Evolutionary conservation across 2,888 invertebrate genomes (phyloP).

Genomic region (Blastobasis adustella): DNA sequence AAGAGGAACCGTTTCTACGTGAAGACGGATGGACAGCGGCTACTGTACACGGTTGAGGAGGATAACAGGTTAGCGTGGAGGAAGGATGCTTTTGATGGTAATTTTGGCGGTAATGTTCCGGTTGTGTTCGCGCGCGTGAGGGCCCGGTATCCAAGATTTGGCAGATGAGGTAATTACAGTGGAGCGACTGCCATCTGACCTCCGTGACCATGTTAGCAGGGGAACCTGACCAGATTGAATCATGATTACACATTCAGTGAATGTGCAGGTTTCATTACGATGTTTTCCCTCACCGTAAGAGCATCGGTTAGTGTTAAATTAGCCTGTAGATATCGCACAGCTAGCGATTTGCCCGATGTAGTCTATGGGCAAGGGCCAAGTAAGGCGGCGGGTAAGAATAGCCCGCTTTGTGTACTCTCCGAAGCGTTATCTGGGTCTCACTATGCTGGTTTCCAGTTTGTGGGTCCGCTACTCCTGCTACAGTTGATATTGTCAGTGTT

Average conservation of each 20-base stretch:
- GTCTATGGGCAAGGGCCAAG: too few relatives aligned
- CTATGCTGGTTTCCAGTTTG: too few relatives aligned
- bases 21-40: constrained; percentile 34
- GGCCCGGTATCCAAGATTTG: not conserved
- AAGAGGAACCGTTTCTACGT: constrained; percentile 52
- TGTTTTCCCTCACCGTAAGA: too few relatives aligned
- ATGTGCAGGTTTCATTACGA: not conserved
- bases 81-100: not conserved
- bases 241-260: not conserved
- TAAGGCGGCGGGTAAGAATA: too few relatives aligned
- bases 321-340: not conserved
- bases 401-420: too few relatives aligned
- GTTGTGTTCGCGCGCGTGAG: not conserved
- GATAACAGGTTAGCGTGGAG: constrained; percentile 34
- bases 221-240: not conserved
- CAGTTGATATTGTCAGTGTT: too few relatives aligned
- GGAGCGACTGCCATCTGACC: not conserved
- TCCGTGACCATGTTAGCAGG: not conserved
- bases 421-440: too few relatives aligned
- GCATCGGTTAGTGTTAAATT: too few relatives aligned
- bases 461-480: too few relatives aligned
- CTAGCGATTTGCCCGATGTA: too few relatives aligned
- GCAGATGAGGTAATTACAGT: not conserved
- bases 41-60: constrained; percentile 51
- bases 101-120: not conserved